Percentiles rank a stretch among this genome's conserved stretches.
phyloP scores from a whole-genome alignment of 1,140 invertebrate species.

The Drosophila grimshawi region DNA sequence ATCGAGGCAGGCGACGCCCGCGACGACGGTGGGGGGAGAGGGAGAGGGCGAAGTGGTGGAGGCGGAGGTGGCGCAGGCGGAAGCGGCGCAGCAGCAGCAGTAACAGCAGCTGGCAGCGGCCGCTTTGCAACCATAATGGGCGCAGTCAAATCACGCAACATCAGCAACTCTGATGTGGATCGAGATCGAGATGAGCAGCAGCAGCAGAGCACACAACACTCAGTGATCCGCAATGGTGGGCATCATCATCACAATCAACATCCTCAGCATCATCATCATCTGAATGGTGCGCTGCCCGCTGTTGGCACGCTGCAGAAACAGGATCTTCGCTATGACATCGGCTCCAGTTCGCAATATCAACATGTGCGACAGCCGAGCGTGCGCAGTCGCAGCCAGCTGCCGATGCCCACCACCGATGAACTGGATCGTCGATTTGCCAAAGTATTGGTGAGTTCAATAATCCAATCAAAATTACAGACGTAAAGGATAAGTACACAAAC shows the following conservation, averaged over 20 bases:
- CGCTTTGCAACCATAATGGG: slow-evolving; percentile 82
- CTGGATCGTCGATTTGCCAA: slow-evolving; percentile 96
- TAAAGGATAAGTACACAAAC: background rate
- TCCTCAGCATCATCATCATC: slow-evolving; percentile 22
- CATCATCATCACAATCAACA: slow-evolving; percentile 29
- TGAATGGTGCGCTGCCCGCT: slow-evolving; percentile 25
- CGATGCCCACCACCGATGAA: slow-evolving; percentile 95
- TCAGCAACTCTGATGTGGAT: slow-evolving; percentile 70
- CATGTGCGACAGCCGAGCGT: slow-evolving; percentile 88
- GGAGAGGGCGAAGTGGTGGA: slow-evolving; percentile 33
- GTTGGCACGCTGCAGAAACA: slow-evolving; percentile 74
- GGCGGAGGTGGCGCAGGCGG: slow-evolving; percentile 39
- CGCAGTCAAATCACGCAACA: slow-evolving; percentile 73
- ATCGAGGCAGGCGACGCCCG: slow-evolving; percentile 65
- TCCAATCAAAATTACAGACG: background rate
- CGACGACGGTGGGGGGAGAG: slow-evolving; percentile 61
- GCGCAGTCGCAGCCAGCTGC: slow-evolving; percentile 90
- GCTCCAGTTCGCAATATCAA: slow-evolving; percentile 80
- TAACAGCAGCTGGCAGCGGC: slow-evolving; percentile 28
- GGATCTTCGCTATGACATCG: slow-evolving; percentile 81
- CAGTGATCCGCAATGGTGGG: slow-evolving; percentile 62
- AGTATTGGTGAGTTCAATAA: slow-evolving; percentile 93
- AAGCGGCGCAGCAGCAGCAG: slow-evolving; percentile 46
- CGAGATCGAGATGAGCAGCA: slow-evolving; percentile 44
- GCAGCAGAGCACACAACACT: slow-evolving; percentile 56